These are phyloP conservation scores for Heterotis niloticus DNA, from an alignment of 2,113 vertebrate genomes.

Conservation along the genomic window DNA sequence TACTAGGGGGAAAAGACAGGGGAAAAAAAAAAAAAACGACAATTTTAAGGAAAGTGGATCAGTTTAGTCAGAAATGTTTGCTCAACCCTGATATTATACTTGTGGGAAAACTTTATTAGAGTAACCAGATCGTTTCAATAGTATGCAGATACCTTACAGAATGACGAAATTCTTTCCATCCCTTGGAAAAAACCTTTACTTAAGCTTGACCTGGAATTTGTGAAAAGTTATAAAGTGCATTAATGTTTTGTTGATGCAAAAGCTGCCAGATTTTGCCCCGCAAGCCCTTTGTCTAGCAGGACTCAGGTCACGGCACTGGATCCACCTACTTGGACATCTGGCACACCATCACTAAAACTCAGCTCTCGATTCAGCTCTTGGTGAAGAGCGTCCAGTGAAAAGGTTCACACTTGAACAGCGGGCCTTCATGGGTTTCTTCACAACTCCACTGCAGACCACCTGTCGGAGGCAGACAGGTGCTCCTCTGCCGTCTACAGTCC, in stretches of 20 bases:
- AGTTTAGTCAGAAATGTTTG: background rate
- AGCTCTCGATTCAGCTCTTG: background rate
- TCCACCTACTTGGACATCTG: background rate
- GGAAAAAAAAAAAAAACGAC: too few species aligned
- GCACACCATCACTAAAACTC: background rate
- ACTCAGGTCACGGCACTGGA: background rate
- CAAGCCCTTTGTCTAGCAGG: slow-evolving; percentile 3
- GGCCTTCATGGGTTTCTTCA: slow-evolving; percentile 38
- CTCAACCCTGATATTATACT: background rate
- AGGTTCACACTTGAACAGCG: slow-evolving; percentile 50
- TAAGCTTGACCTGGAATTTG: background rate
- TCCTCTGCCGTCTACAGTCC: slow-evolving; percentile 51
- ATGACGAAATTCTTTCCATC: background rate
- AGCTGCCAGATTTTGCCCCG: background rate
- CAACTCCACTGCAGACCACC: slow-evolving; percentile 49
- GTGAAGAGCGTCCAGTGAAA: background rate
- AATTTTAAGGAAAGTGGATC: background rate
- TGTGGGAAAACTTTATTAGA: background rate
- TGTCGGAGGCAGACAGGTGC: slow-evolving; percentile 64
- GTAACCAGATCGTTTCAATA: background rate
- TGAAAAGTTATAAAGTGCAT: background rate
- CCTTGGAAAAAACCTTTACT: background rate
- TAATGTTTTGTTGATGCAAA: background rate
- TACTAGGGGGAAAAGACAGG: too few species aligned
- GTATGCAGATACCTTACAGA: background rate